Evolutionary conservation across 1,140 invertebrate genomes (phyloP), one percentile per base, ranked within the genome.

Genomic region (Bombus haemorrhoidalis): DNA sequence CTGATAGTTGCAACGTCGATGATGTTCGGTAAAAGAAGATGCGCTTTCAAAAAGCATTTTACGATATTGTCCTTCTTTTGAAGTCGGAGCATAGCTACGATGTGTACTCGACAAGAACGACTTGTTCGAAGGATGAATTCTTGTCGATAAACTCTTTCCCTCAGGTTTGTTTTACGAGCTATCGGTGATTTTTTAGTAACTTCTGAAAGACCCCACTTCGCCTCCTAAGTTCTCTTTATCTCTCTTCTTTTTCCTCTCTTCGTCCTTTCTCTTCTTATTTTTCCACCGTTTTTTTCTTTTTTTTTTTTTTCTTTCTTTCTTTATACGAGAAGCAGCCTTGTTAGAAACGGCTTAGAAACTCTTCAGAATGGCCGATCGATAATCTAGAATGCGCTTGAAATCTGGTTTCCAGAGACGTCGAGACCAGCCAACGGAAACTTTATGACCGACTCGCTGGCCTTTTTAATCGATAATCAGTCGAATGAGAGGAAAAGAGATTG

Each of bases 381-480:
- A 84, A 84, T 78, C 66, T 76, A 18, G 76, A 85, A 79, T 64
- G 28, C 57, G 77, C 41, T 80, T 47, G 68, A 80, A 80, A 79
- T 80, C 76, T 85, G 83, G 76, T 77, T 80, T 72, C 47, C 68
- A n/a, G 77, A 85, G 76, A 85, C 83, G 77, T 80, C 39, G 47
- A 12, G 62, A 18, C 34, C 64, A 69, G 34, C 68, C 34, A 71
- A 32, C 25, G 64, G 68, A 34, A 85, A 80, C 53, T 85, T 85
- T 80, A 72, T 80, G 77, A 80, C 77, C 77, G 68, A 85, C 53
- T 85, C 68, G 57, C 37, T 57, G 32, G 59, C 18, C 39, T 80
- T 80, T 85, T 85, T 85, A 85, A 85, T 85, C 83, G 68, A 73
- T 80, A 80, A 73, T 85, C 76, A 73, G 76, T 68, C 72, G n/a